phyloP scores from a whole-genome alignment of 2,113 vertebrate species.

The Orientallactaga bullata region DNA sequence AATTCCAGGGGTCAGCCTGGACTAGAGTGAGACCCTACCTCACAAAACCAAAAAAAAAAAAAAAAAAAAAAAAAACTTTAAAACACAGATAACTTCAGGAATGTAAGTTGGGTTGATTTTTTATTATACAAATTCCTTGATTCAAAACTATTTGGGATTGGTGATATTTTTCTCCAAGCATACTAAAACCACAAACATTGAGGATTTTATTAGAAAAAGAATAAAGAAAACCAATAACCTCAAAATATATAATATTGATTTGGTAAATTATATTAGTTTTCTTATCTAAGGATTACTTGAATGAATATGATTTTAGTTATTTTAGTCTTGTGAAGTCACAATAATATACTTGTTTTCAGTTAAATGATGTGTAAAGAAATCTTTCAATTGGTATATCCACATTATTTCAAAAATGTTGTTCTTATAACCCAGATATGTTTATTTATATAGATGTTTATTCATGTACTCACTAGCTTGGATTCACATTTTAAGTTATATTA shows the following conservation, averaged over 20 bases:
- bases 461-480: too few species aligned
- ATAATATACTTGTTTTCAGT: neutral
- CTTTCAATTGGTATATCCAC: too few species aligned
- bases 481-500: neutral
- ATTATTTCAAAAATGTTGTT: too few species aligned
- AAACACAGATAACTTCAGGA: too few species aligned
- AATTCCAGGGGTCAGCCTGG: too few species aligned
- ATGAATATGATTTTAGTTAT: neutral
- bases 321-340: neutral
- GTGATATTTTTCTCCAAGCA: neutral
- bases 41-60: too few species aligned
- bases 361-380: neutral
- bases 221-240: neutral
- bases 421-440: too few species aligned
- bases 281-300: neutral
- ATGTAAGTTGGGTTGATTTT: neutral
- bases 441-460: too few species aligned
- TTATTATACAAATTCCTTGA: neutral
- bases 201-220: neutral
- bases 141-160: neutral
- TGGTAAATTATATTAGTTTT: neutral
- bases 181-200: neutral
- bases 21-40: too few species aligned
- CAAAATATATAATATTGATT: neutral
- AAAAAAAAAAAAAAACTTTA: neutral